Conservation (phyloP, 2,888 invertebrate genomes). For the Leistus spinibarbis region DNA sequence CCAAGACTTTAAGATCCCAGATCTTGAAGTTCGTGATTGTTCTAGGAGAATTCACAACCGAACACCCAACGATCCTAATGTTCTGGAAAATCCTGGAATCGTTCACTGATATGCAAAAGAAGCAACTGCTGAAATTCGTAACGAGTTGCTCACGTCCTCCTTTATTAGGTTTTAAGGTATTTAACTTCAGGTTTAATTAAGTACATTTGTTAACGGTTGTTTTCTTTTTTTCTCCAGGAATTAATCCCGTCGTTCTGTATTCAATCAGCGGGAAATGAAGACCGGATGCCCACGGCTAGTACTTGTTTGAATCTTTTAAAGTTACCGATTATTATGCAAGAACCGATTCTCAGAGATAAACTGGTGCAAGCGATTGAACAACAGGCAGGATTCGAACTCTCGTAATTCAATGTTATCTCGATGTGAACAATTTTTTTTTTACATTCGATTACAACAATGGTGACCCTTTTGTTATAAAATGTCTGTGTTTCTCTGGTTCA, state of each 20-base stretch:
- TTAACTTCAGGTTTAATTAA: neutral
- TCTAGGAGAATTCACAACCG: slow-evolving; percentile 78
- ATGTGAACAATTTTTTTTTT: neutral
- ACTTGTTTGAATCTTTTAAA: slow-evolving; percentile 98
- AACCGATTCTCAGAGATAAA: slow-evolving; percentile 78
- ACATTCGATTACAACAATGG: neutral
- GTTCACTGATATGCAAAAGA: slow-evolving; percentile 82
- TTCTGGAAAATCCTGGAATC: slow-evolving; percentile 90
- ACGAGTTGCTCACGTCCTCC: slow-evolving; percentile 98
- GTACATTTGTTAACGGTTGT: neutral
- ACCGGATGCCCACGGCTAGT: slow-evolving; percentile 93
- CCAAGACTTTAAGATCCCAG: neutral
- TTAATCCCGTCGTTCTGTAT: slow-evolving; percentile 96
- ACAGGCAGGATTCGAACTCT: slow-evolving; percentile 95
- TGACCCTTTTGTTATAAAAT: slow-evolving; percentile 13
- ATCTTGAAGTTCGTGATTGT: slow-evolving; percentile 16
- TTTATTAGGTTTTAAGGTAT: slow-evolving; percentile 92
- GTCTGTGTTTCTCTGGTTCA: neutral
- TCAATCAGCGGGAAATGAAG: slow-evolving; percentile 87
- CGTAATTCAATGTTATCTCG: slow-evolving; percentile 60
- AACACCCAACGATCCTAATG: slow-evolving; percentile 81
- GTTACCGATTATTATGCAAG: slow-evolving; percentile 86
- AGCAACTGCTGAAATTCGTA: slow-evolving; percentile 93
- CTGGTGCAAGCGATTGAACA: slow-evolving; percentile 92
- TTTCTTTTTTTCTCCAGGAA: slow-evolving; percentile 66